Percentiles rank a stretch among this genome's conserved stretches.
Conservation (phyloP, 2,888 invertebrate species). For the Mythimna pallens region DNA sequence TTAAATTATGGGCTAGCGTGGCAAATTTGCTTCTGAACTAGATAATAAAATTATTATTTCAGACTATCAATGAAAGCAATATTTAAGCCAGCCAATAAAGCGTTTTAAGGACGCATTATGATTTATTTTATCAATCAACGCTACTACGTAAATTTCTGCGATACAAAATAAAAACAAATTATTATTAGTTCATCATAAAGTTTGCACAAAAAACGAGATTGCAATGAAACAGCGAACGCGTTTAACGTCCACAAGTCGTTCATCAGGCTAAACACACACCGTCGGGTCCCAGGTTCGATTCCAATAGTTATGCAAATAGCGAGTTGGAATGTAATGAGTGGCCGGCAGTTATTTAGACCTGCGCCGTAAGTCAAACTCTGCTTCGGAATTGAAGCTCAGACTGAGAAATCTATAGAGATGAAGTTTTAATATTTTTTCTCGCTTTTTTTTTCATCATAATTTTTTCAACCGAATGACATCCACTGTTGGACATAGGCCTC, state of each 20-base stretch:
- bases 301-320: constrained; percentile 91
- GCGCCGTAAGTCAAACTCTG: constrained; percentile 88
- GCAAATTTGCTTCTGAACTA: too few relatives aligned
- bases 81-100: not conserved
- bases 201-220: constrained; percentile 62
- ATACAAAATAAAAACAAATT: constrained; percentile 1
- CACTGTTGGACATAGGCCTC: too few relatives aligned
- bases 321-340: constrained; percentile 88
- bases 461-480: too few relatives aligned
- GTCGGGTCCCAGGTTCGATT: constrained; percentile 82
- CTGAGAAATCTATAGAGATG: constrained; percentile 69
- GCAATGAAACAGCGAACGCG: constrained; percentile 78
- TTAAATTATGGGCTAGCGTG: too few relatives aligned
- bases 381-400: constrained; percentile 80
- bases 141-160: not conserved
- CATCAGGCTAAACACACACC: constrained; percentile 89
- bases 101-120: not conserved
- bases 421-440: not conserved
- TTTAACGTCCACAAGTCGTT: constrained; percentile 84
- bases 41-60: too few relatives aligned
- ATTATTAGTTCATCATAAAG: constrained; percentile 33
- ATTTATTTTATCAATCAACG: not conserved
- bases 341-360: constrained; percentile 89
- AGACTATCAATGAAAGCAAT: not conserved
- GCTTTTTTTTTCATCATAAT: not conserved